Conservation (phyloP, 2,888 invertebrate genomes). For the Tachina lurida region DNA sequence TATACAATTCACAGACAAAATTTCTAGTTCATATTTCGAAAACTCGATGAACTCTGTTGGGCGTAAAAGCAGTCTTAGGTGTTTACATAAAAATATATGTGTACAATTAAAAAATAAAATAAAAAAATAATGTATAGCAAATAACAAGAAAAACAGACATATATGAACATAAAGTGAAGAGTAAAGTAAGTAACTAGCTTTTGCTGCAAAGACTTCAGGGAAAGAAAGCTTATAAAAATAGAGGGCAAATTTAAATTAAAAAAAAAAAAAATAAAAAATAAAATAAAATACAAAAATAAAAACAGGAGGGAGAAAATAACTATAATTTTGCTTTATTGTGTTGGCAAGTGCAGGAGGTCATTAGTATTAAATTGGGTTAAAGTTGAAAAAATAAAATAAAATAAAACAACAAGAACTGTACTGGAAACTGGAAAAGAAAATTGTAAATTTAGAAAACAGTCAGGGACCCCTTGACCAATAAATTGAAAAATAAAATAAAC, state of each 20-base stretch:
- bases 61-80: too few relatives aligned
- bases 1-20: too few relatives aligned
- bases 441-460: not conserved
- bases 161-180: not conserved
- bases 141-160: slow-evolving; percentile 17
- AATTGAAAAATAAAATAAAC: not conserved
- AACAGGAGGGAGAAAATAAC: slow-evolving; percentile 19
- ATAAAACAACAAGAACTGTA: not conserved
- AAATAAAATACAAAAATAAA: not conserved
- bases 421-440: not conserved
- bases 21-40: too few relatives aligned
- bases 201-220: not conserved
- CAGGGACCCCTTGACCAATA: slow-evolving; percentile 19
- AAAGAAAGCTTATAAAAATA: slow-evolving; percentile 24
- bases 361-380: slow-evolving; percentile 42
- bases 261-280: not conserved
- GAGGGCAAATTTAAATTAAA: slow-evolving; percentile 8
- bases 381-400: slow-evolving; percentile 6
- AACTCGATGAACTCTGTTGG: too few relatives aligned
- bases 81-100: slow-evolving; percentile 23
- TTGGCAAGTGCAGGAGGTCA: slow-evolving; percentile 49
- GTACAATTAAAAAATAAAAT: too few relatives aligned
- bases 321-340: slow-evolving; percentile 35
- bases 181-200: slow-evolving; percentile 27
- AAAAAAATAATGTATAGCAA: slow-evolving; percentile 40